Evolutionary conservation across 2,113 vertebrate species (phyloP), one percentile per base, ranked within the genome.

Genomic region (Nothoprocta pentlandii): DNA sequence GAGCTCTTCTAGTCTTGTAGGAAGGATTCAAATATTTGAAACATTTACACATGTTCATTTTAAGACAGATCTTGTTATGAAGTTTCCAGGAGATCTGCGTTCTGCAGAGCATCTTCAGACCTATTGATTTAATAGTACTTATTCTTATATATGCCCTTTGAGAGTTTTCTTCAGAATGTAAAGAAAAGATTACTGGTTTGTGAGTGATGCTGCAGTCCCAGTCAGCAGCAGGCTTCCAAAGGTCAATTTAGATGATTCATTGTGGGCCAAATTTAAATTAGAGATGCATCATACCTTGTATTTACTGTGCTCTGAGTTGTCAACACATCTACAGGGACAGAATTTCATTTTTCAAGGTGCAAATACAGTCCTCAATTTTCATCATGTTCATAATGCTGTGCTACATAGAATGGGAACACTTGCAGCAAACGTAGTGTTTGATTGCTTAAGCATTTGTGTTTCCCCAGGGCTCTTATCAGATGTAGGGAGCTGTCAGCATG

Each of bases 391-490:
- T 42, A 51, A 59, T 58, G 22, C 42, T 56, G 25, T 78, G 28
- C 36, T 59, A 62, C 89, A 42, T 14, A n/a, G 64, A 85, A 76
- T 28, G 41, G 30, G 15, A 34, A 13, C 30, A 44, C 68, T 81
- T 80, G 70, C 83, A 73, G 67, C 30, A 56, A 75, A 54, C 63
- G 61, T 66, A 36, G 22, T 25, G 21, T 77, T 69, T 85, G 78
- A 66, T 92, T 89, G 32, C 34, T 32, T 51, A 64, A 68, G 42
- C 69, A 68, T 78, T 92, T 95, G 17, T 83, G 39, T 91, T 71
- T 77, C 76, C 64, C 46, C 63, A 30, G 42, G 77, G 63, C 39
- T 82, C 44, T 75, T 74, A 59, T 91, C 75, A 80, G 41, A 91
- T 67, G 12, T 67, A 42, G 64, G 64, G 51, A 87, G 61, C 76